Base-by-base conservation (phyloP, 2,797 vertebrate species). In the Characodon lateralis region DNA sequence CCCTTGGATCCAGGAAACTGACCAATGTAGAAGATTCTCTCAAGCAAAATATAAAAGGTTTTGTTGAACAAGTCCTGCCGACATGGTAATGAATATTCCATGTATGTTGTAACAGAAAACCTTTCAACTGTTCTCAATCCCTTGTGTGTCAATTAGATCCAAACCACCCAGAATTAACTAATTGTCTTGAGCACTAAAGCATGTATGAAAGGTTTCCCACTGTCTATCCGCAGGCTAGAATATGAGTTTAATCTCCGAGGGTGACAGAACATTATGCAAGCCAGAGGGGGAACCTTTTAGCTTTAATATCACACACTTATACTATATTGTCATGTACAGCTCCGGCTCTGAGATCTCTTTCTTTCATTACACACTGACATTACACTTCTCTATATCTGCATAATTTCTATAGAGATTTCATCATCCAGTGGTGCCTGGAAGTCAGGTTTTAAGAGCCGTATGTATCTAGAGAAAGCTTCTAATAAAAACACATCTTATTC, bases 71-170 rank as follows among this genome's bases (percentile, higher is more conserved):
- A 84, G 77, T 79, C 80, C 78, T 77, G 48, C 75, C 84, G 89
- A 86, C 78, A 79, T 79, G 78, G 80, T 91, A 88, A 91, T 92
- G 89, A 91, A 90, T 87, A 89, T 88, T 91, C 86, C 74, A 86
- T 89, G 59, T 31, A 71, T 69, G 48, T 80, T 58, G 41, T 69
- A 79, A 83, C 88, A 51, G 71, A 77, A 81, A 84, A 83, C 87
- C 82, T 85, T 91, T 89, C 80, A 77, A 87, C 87, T 71, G n/a
- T 80, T 74, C 80, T 72, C 79, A 77, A 28, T 90, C 89, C 88
- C 89, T 74, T 80, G 89, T 88, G 90, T 89, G 89, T 90, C 88
- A 92, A 89, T 91, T 90, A 91, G 82, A 89, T 70, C 79, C 88
- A 86, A 89, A 90, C 86, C 85, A 87, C 83, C 89, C 85, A 85